These are phyloP conservation scores for Andrena fulva DNA, from an alignment of 2,888 invertebrate genomes.

Conservation along the genomic window DNA sequence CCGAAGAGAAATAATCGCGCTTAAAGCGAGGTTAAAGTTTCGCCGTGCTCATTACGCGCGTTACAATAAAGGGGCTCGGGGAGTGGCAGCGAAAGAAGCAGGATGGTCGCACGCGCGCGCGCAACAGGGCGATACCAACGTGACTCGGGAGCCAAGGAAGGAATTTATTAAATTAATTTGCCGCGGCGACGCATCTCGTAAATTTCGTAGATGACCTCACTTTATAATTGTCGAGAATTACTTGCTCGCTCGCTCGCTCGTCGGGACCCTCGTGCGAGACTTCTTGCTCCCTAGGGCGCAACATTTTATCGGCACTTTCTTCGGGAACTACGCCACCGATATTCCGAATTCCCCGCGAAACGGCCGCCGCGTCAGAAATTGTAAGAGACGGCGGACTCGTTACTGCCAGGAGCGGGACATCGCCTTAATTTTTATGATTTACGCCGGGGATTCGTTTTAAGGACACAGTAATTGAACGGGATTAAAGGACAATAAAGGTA, in stretches of 20 bases:
- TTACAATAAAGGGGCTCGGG: not conserved
- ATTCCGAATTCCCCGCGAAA: conserved; percentile 33
- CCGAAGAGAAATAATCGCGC: conserved; percentile 28
- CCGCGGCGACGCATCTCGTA: conserved; percentile 84
- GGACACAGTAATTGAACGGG: conserved; percentile 12
- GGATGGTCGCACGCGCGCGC: conserved; percentile 45
- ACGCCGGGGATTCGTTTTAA: conserved; percentile 33
- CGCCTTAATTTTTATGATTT: conserved; percentile 40
- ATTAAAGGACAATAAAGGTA: not conserved
- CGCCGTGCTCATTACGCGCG: conserved; percentile 8
- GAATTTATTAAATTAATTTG: conserved; percentile 85
- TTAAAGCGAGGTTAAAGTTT: conserved; percentile 43
- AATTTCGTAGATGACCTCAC: conserved; percentile 84
- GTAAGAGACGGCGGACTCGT: conserved; percentile 6
- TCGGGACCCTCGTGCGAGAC: conserved; percentile 50
- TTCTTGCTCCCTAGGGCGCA: conserved; percentile 46
- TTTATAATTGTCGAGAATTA: conserved; percentile 84
- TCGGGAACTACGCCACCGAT: conserved; percentile 49
- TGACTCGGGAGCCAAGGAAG: conserved; percentile 76
- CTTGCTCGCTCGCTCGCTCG: conserved; percentile 63
- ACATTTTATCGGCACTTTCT: conserved; percentile 60
- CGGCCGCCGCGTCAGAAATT: not conserved
- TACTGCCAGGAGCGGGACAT: conserved; percentile 18
- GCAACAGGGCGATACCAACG: conserved; percentile 59
- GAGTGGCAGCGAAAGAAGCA: conserved; percentile 41